Evolutionary conservation across 2,797 vertebrate genomes (phyloP), one percentile per base, ranked within the genome.

Genomic region (Psittacula echo): DNA sequence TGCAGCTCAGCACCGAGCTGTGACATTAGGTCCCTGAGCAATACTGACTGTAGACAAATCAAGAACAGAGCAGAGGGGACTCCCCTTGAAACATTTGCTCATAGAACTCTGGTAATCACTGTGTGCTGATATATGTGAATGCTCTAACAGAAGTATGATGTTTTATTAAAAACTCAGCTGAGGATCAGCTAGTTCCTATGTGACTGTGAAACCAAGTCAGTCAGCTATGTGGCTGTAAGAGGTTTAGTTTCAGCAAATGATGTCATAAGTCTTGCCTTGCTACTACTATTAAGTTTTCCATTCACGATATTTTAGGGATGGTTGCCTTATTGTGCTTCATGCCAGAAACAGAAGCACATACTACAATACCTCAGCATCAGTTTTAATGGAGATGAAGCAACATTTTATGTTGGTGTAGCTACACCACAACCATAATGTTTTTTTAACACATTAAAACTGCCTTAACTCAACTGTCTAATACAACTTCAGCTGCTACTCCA

Each of bases 271-370:
- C 42, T 11, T 62, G 56, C 51, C 61, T 41, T 2, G 2, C 26
- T 42, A 27, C 44, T 67, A 45, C 26, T 42, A 15, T 10, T 10
- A 53, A 58, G 29, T 72, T 62, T 42, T 41, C 26, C 22, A 37
- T 14, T 37, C 8, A 42, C 0, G 0, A 1, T 16, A 45, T 47
- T 65, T 70, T 44, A 48, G 19, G 53, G 29, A 41, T n/a, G 61
- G 54, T 7, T 34, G 47, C 30, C 22, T 39, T 44, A 32, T 32
- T 21, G 34, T 11, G 42, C 71, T 56, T 78, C 66, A n/a, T 4
- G 39, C 37, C 21, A 27, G 60, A 37, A 39, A 61, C 9, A 51
- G 75, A 30, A 45, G 44, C 42, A 82, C 60, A 12, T 5, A 44
- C 13, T 48, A 26, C 42, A 62, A 4, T 11, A n/a, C 11, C 20